Evolutionary conservation across 2,888 invertebrate genomes (phyloP), one percentile per base, ranked within the genome.

Genomic region (Drosophila meridiana): DNA sequence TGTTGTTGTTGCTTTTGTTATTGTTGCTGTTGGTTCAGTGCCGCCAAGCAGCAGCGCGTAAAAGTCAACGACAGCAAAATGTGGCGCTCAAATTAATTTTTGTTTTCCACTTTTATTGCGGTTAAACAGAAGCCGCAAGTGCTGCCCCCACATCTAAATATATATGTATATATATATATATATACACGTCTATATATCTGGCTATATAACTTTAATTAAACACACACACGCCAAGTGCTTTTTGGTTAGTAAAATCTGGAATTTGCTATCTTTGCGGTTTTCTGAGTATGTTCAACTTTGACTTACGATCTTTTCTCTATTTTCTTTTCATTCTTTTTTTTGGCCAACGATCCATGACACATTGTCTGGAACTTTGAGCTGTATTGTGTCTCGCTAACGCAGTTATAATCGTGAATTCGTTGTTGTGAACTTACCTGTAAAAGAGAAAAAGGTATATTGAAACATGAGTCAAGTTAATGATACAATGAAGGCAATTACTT

Each of bases 11-110:
- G 58, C 13, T 69, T 11, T 8, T 64, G 43, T 0, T 53, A n/a
- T 2, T 69, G 59, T n/a, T 68, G 72, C 28, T 57, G 70, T 56
- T 70, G 73, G 76, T 82, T 77, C 77, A 72, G 72, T 80, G 78
- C 76, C 56, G 76, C 42, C 76, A 68, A 60, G 70, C 82, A 89
- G 78, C 86, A 82, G 89, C 80, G 89, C 86, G 86, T 89, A 85
- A 86, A 86, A 86, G 86, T 89, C 86, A 86, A 86, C 89, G 83
- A 87, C 87, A 83, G 87, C 85, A 75, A 84, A 83, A 87, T 75
- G 76, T 77, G 83, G 80, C 77, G 87, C 69, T 87, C 71, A 83
- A 88, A 87, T 86, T 72, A 74, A 81, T 80, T 43, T 61, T 67
- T 42, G 36, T 40, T 59, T 55, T 13, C 36, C 42, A 76, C 78